These are phyloP conservation scores for Notamacropus eugenii DNA, from an alignment of 2,797 vertebrate genomes.

Conservation along the genomic window DNA sequence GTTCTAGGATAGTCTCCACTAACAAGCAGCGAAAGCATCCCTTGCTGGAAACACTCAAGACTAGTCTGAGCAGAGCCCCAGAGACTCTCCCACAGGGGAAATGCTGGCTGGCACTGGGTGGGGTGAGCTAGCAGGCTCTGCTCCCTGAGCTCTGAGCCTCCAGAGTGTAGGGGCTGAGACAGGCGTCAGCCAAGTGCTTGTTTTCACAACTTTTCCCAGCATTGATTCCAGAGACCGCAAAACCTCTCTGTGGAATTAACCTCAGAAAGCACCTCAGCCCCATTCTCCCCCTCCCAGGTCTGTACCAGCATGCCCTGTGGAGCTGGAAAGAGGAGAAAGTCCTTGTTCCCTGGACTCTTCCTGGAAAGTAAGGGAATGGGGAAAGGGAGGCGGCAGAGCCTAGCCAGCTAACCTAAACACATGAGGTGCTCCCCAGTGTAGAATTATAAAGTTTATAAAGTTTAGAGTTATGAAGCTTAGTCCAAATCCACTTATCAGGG, in stretches of 20 bases:
- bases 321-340: not conserved
- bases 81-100: not conserved
- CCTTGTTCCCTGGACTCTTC: not conserved
- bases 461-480: not conserved
- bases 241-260: not conserved
- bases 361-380: not conserved
- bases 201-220: not conserved
- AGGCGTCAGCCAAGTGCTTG: not conserved
- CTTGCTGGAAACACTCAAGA: not conserved
- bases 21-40: not conserved
- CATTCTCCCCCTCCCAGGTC: not conserved
- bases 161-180: not conserved
- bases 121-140: fast-evolving
- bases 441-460: not conserved
- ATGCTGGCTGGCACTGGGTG: not conserved
- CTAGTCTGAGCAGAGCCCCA: not conserved
- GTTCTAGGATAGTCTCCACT: not conserved
- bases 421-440: not conserved
- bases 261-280: not conserved
- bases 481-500: not conserved
- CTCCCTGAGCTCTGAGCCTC: not conserved
- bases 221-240: not conserved
- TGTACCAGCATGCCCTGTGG: not conserved
- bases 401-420: not conserved
- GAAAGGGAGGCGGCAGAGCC: not conserved